phyloP scores from a whole-genome alignment of 2,797 vertebrate species.

The Lacerta agilis region DNA sequence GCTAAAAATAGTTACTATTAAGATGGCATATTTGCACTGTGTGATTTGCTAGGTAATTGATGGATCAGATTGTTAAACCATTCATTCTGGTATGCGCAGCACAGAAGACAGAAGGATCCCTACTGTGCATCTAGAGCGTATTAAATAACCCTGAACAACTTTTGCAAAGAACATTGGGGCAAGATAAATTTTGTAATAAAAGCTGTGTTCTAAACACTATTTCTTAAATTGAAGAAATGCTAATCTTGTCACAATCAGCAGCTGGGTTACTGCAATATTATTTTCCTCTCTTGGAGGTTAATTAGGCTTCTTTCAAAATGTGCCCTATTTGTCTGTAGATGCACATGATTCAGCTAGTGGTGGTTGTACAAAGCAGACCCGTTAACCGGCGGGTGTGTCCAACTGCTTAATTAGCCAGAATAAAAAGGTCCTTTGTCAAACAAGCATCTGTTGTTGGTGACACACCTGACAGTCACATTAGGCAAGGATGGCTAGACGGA shows the following conservation, averaged over 20 bases:
- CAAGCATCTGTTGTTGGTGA: slow-evolving; percentile 77
- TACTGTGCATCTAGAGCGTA: slow-evolving; percentile 64
- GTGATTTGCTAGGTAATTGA: slow-evolving; percentile 66
- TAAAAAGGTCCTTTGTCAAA: slow-evolving; percentile 79
- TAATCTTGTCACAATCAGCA: slow-evolving; percentile 73
- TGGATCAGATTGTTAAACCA: slow-evolving; percentile 64
- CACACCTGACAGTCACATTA: slow-evolving; percentile 79
- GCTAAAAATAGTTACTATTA: slow-evolving; percentile 57
- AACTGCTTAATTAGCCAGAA: slow-evolving; percentile 80
- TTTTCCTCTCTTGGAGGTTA: slow-evolving; percentile 73
- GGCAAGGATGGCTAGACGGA: slow-evolving; percentile 72
- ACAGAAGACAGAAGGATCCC: slow-evolving; percentile 59
- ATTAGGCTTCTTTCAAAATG: slow-evolving; percentile 78
- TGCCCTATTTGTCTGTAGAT: slow-evolving; percentile 73
- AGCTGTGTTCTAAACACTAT: slow-evolving; percentile 63
- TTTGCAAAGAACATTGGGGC: slow-evolving; percentile 52
- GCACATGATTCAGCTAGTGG: slow-evolving; percentile 67
- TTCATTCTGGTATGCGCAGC: slow-evolving; percentile 65
- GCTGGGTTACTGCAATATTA: slow-evolving; percentile 69
- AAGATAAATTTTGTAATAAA: slow-evolving; percentile 60
- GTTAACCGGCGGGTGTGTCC: slow-evolving; percentile 77
- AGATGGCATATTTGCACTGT: slow-evolving; percentile 56
- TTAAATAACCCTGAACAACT: slow-evolving; percentile 69
- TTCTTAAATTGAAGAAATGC: slow-evolving; percentile 72
- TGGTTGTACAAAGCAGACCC: slow-evolving; percentile 71